A percentile compares a stretch with the other conserved stretches of the same genome.
These are phyloP conservation scores for Heliconius eleuchia DNA, from an alignment of 1,140 invertebrate genomes.

Conservation along the genomic window DNA sequence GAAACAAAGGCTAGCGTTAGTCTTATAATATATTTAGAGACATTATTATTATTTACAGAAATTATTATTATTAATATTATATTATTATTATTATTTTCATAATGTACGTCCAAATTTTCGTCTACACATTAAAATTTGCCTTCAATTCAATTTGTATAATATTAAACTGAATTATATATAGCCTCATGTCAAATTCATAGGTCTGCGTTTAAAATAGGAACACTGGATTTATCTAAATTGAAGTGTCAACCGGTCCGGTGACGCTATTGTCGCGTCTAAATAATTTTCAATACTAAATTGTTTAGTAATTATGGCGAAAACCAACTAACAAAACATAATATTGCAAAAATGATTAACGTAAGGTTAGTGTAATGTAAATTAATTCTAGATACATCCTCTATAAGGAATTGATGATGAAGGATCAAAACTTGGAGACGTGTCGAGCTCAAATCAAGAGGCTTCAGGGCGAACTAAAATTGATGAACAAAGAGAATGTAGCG, in stretches of 20 bases:
- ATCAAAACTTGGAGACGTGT: conserved; percentile 69
- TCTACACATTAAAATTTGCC: not conserved
- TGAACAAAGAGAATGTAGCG: conserved; percentile 63
- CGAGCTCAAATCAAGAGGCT: conserved; percentile 66
- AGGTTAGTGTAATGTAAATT: conserved; percentile 45
- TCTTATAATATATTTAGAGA: too few species aligned
- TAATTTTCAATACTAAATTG: conserved; percentile 16
- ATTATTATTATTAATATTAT: not conserved
- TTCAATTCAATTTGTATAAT: not conserved
- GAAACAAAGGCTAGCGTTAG: too few species aligned
- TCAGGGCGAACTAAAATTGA: conserved; percentile 68
- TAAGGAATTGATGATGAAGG: conserved; percentile 73
- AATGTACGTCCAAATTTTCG: not conserved
- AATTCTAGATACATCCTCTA: conserved; percentile 67
- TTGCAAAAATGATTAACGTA: conserved; percentile 47
- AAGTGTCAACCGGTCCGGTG: not conserved
- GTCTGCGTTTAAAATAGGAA: conserved; percentile 2
- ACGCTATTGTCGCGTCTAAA: conserved; percentile 11
- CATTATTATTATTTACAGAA: too few species aligned
- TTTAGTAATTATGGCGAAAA: not conserved
- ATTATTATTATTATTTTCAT: not conserved
- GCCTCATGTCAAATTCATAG: conserved; percentile 1
- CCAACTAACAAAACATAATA: conserved; percentile 10
- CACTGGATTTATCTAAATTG: not conserved
- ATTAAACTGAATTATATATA: not conserved